Base-by-base conservation (phyloP, 2,797 vertebrate genomes). In the Cynopterus sphinx region DNA sequence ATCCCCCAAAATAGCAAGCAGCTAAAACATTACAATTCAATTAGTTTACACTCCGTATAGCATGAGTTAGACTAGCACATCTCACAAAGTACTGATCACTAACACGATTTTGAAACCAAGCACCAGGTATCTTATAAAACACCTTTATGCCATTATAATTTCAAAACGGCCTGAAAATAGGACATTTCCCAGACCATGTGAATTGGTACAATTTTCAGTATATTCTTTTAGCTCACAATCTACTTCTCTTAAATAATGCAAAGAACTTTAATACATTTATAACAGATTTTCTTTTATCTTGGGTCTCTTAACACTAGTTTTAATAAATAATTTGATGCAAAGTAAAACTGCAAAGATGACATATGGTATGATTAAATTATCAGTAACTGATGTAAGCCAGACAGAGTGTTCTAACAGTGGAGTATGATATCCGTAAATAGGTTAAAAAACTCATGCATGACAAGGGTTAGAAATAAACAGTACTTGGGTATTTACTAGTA, bases 241-340 rank as follows among this genome's bases (percentile, higher is more conserved):
- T 2, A 57, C 5, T 61, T 78, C 71, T 61, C 31, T 57, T 46
- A 90, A 49, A 74, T 84, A 67, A 90, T 96, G 46, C 21, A 92
- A 94, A 33, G 13, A 82, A 12, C 3, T 92, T 61, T 57, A 87
- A 39, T 97, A 91, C 3, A 94, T 61, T 57, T 87, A 39, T 97
- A 91, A 26, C 0, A 49, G 1, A 39, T 77, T 94, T 31, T 93
- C 10, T 9, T 11, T 73, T 19, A 2, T 70, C 24, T 97, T 33
- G 28, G 22, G 9, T 67, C 26, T 91, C 53, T 82, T 41, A 83
- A 41, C 6, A 2, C 67, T 96, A 63, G 94, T 28, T 24, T 94
- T 65, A 90, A 86, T 61, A 22, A 75, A 63, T 31, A 96, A 70
- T 39, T 39, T 49, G 26, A 90, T 16, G 2, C 10, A 91, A 97